Percentiles rank a stretch among this genome's conserved stretches.
Evolutionary conservation across 2,888 invertebrate genomes (phyloP).

Genomic region (Fabriciana adippe): DNA sequence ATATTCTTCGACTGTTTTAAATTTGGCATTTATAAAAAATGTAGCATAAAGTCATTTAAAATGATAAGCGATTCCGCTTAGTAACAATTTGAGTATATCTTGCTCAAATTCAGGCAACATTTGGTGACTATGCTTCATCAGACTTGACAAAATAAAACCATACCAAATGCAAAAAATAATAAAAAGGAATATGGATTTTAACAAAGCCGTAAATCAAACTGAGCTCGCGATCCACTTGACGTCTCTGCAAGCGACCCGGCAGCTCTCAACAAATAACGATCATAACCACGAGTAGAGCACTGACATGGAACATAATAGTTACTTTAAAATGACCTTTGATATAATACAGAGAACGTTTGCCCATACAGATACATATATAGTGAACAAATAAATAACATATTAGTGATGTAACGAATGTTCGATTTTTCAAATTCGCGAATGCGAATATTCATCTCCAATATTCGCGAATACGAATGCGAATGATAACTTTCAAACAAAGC

Average conservation of each 20-base stretch:
- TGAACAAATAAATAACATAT: background rate
- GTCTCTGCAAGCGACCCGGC: constrained; percentile 23
- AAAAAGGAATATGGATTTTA: constrained; percentile 24
- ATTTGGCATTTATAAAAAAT: too few species aligned
- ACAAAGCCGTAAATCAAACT: constrained; percentile 27
- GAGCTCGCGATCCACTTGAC: constrained; percentile 23
- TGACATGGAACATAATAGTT: constrained; percentile 16
- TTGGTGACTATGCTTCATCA: constrained; percentile 1
- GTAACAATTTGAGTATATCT: background rate
- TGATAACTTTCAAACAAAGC: too few species aligned
- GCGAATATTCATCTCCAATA: too few species aligned
- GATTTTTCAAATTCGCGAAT: too few species aligned
- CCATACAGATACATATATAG: background rate
- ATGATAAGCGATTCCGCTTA: background rate
- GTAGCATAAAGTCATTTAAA: too few species aligned
- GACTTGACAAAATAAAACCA: constrained; percentile 11
- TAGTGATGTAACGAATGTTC: too few species aligned
- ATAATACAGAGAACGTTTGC: background rate
- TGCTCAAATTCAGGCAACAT: background rate
- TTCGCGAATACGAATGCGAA: too few species aligned
- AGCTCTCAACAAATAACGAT: constrained; percentile 22
- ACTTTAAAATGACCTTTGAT: constrained; percentile 14
- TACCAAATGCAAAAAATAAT: constrained; percentile 5
- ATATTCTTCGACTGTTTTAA: too few species aligned
- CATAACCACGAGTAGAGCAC: constrained; percentile 3